Evolutionary conservation across 2,113 vertebrate species (phyloP).

Genomic region (Ameiurus melas): DNA sequence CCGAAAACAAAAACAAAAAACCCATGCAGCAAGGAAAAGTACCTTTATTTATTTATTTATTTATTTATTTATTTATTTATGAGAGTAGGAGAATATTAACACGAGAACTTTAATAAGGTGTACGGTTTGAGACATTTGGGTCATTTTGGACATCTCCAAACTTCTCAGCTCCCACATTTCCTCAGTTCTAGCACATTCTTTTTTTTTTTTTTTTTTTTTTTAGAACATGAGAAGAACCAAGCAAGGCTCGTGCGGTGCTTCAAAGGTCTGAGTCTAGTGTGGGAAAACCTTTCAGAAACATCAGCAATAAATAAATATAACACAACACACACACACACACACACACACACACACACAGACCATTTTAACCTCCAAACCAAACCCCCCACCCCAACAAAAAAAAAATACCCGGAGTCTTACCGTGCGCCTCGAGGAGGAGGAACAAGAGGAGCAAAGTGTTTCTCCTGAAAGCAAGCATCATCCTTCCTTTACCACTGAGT

Average conservation of each 20-base stretch:
- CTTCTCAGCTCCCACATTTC: background rate
- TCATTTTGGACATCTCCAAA: background rate
- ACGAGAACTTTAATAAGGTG: background rate
- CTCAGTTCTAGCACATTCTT: background rate
- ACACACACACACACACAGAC: too few relatives aligned
- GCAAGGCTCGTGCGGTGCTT: background rate
- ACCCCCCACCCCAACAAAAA: too few relatives aligned
- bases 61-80: too few relatives aligned
- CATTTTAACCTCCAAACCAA: background rate
- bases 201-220: background rate
- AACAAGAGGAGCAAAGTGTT: constrained; percentile 65
- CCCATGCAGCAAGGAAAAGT: background rate
- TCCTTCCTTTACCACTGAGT: constrained; percentile 25
- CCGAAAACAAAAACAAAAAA: too few relatives aligned
- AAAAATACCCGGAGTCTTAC: constrained; percentile 58
- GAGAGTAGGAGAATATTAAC: background rate
- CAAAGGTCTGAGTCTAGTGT: background rate
- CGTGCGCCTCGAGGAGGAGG: constrained; percentile 60
- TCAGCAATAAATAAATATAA: too few relatives aligned
- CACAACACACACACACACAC: too few relatives aligned
- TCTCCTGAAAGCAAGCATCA: constrained; percentile 61
- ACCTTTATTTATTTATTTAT: too few relatives aligned
- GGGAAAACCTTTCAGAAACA: background rate
- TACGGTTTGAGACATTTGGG: background rate
- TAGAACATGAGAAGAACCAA: background rate